Evolutionary conservation across 2,888 invertebrate species (phyloP).

Genomic region (Lagria hirta): DNA sequence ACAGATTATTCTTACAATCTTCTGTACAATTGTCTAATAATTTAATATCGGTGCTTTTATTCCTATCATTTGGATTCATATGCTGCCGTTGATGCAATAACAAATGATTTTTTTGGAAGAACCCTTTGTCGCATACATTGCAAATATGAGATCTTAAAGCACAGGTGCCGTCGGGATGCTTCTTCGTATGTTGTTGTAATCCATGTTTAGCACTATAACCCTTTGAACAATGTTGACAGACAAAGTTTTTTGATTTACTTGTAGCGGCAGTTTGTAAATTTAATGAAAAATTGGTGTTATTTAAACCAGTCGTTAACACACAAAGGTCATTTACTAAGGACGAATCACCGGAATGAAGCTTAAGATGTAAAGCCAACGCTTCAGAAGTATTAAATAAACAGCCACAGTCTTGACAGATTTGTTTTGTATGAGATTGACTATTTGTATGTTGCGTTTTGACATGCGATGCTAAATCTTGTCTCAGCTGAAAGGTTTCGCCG

Average conservation of each 20-base stretch:
- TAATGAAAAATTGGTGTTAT: constrained; percentile 48
- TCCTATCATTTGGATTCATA: constrained; percentile 18
- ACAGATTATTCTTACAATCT: neutral
- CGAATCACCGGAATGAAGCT: constrained; percentile 78
- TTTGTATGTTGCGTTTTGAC: constrained; percentile 42
- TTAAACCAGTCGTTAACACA: constrained; percentile 75
- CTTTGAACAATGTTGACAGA: constrained; percentile 78
- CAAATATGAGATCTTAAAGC: constrained; percentile 78
- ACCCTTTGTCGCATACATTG: constrained; percentile 78
- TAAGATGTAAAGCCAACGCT: constrained; percentile 75
- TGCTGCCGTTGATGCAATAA: constrained; percentile 72
- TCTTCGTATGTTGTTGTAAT: constrained; percentile 74
- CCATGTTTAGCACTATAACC: constrained; percentile 84
- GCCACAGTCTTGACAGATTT: constrained; percentile 59
- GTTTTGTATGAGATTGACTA: constrained; percentile 47
- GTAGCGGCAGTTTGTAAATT: constrained; percentile 2
- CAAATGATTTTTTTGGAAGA: constrained; percentile 84
- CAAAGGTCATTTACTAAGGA: constrained; percentile 79
- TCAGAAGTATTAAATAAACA: constrained; percentile 69
- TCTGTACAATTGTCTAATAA: neutral
- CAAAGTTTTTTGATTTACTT: constrained; percentile 62
- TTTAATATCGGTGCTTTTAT: neutral
- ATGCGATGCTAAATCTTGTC: constrained; percentile 70
- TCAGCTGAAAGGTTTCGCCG: constrained; percentile 74
- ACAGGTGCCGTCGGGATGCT: constrained; percentile 79